Conservation (phyloP, 2,888 invertebrate species). For the Electrophaes corylata region DNA sequence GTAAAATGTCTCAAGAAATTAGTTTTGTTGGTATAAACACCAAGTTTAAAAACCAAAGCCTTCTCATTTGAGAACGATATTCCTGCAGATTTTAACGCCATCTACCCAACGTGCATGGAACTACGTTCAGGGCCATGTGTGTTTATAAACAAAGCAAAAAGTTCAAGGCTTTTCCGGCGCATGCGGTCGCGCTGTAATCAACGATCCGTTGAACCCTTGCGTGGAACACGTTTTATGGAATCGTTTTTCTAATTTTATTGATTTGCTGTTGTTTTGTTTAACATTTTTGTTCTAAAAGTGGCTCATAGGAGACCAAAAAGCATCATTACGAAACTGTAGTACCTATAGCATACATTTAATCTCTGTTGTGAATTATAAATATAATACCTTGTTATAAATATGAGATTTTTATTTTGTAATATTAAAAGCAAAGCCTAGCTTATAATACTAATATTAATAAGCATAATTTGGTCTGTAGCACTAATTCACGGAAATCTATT, state of each 20-base stretch:
- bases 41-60: neutral
- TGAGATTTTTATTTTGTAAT: too few relatives aligned
- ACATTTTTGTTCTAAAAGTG: neutral
- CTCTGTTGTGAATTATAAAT: too few relatives aligned
- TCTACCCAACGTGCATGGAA: constrained; percentile 51
- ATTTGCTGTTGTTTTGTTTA: neutral
- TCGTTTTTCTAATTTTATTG: neutral
- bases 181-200: constrained; percentile 26
- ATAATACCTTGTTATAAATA: too few relatives aligned
- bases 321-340: too few relatives aligned
- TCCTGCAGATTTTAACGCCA: constrained; percentile 51
- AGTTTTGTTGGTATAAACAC: too few relatives aligned
- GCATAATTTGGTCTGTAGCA: too few relatives aligned
- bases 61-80: neutral
- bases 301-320: too few relatives aligned
- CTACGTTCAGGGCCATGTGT: constrained; percentile 65
- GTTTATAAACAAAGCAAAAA: constrained; percentile 60
- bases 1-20: too few relatives aligned
- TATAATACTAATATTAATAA: too few relatives aligned
- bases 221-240: constrained; percentile 3
- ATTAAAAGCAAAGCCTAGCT: too few relatives aligned
- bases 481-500: too few relatives aligned
- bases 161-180: constrained; percentile 59
- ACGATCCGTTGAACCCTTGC: constrained; percentile 49
- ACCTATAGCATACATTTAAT: too few relatives aligned